Percentiles rank a stretch among this genome's conserved stretches.
phyloP scores from a whole-genome alignment of 2,888 invertebrate species.

The Andricus quercusramuli region DNA sequence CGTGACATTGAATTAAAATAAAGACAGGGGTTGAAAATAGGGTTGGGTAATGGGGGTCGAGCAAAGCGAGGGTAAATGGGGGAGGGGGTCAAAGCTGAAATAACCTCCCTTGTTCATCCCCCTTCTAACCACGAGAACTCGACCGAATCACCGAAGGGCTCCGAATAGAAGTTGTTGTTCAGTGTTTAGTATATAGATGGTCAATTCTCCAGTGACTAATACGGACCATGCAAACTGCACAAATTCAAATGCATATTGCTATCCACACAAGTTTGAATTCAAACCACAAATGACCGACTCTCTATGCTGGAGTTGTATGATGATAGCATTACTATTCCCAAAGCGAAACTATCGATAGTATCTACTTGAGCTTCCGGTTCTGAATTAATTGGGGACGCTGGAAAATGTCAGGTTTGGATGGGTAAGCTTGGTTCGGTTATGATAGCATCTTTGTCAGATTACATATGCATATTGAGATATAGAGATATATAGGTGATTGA shows the following conservation, averaged over 20 bases:
- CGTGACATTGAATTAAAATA: neutral
- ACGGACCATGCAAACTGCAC: neutral
- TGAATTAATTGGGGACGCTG: conserved; percentile 3
- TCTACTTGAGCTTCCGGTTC: conserved; percentile 19
- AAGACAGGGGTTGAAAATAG: neutral
- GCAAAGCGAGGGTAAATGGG: neutral
- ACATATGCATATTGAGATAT: neutral
- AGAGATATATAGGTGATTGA: neutral
- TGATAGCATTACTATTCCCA: conserved; percentile 12
- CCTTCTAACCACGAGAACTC: neutral
- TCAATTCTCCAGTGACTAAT: neutral
- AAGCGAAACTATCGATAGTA: conserved; percentile 14
- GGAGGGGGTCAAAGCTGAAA: conserved; percentile 6
- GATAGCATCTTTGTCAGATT: neutral
- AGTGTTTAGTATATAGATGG: neutral
- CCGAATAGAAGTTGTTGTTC: neutral
- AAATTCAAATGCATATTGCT: neutral
- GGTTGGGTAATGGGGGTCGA: neutral
- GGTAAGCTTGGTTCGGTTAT: neutral
- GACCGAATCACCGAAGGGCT: neutral
- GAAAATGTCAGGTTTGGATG: neutral
- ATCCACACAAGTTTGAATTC: conserved; percentile 9
- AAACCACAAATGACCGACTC: conserved; percentile 14
- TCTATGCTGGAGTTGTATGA: neutral
- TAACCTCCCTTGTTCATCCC: neutral